Conservation (phyloP, 1,140 invertebrate genomes). For the Lepidurus arcticus region DNA sequence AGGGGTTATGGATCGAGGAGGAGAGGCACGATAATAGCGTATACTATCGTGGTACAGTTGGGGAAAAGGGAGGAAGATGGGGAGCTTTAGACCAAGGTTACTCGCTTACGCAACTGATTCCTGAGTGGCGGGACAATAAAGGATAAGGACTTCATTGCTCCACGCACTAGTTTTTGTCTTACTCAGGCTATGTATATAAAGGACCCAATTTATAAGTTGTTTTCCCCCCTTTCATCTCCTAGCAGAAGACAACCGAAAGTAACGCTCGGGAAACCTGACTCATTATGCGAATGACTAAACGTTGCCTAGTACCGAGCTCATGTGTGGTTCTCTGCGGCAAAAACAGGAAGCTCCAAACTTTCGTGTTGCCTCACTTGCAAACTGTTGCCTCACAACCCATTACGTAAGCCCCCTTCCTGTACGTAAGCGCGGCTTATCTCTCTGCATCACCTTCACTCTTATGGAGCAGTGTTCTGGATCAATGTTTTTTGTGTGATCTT, state of each 20-base stretch:
- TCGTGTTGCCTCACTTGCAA: neutral
- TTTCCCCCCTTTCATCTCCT: neutral
- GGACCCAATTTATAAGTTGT: too few species aligned
- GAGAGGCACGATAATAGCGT: neutral
- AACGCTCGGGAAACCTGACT: neutral
- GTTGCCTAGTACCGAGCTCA: neutral
- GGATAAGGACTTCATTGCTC: neutral
- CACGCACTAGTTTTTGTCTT: neutral
- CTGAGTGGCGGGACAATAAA: neutral
- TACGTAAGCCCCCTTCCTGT: neutral
- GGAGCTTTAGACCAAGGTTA: neutral
- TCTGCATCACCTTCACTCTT: too few species aligned
- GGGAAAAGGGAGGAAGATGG: neutral
- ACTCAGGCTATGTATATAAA: neutral
- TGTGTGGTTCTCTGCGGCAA: neutral
- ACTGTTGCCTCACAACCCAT: neutral
- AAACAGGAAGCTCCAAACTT: neutral
- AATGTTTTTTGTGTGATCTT: too few species aligned
- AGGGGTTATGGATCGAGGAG: neutral
- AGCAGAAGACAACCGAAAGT: neutral
- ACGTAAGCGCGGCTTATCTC: neutral
- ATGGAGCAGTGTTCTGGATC: too few species aligned
- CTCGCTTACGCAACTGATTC: conserved; percentile 13
- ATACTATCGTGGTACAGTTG: neutral
- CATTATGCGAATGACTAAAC: neutral